Base-by-base conservation (phyloP, 2,797 vertebrate species). In the Danio tinwini region DNA sequence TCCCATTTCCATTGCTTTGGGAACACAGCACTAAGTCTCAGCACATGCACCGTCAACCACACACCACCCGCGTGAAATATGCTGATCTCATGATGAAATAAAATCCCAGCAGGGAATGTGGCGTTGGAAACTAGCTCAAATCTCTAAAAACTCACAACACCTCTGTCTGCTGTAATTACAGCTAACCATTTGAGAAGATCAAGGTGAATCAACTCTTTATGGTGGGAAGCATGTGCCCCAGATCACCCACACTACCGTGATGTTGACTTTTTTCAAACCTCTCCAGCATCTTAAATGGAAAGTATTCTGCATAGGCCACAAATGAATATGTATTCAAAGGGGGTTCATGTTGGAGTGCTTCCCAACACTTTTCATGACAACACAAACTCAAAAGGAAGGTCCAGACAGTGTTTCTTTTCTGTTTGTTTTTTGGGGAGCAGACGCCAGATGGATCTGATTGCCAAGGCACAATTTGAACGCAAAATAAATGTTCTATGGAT, bases 11-110 rank as follows among this genome's bases (percentile, higher is more conserved):
- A 58, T 63, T 52, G 45, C 50, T 79, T 17, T 76, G 70, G 70
- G 68, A 7, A 3, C 16, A 13, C 53, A 68, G 16, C 21, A 70
- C 59, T 84, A 47, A 85, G 29, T 44, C 76, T 85, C 67, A 72
- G 19, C 55, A 74, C 72, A 72, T 83, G 62, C 55, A 63, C 71
- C 47, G 16, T 59, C 61, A 72, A 81, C 53, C 62, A 21, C 39
- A 47, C 17, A 62, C 70, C 75, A 79, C 56, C 21, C 16, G 21
- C 0, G 59, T 19, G 68, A 72, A 61, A 82, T 76, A 29, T 21
- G 14, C 68, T 80, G 68, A 77, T 63, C 70, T 62, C 40, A 76
- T 71, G 14, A 55, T 71, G 40, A 71, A 53, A 74, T 72, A 62
- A 49, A 75, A 40, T 65, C 56, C 47, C 49, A 73, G 39, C 49